Base-by-base conservation (phyloP, 2,797 vertebrate species). In the Erpetoichthys calabaricus region DNA sequence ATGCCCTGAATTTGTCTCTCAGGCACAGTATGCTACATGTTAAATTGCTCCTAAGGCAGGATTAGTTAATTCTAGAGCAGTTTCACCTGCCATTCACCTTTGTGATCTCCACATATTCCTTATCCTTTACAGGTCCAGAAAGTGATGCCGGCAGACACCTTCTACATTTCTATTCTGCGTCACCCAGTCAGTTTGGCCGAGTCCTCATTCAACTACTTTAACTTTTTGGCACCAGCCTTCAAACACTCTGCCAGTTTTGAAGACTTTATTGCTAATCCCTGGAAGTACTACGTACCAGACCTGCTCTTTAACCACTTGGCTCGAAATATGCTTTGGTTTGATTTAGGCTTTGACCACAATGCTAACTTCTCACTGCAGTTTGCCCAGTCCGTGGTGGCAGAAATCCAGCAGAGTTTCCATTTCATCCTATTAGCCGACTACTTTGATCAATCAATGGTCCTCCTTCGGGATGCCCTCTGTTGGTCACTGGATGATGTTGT, bases 81-180 rank as follows among this genome's bases (percentile, higher is more conserved):
- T n/a, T n/a, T n/a, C n/a, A n/a, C n/a, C n/a, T n/a, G n/a, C n/a
- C n/a, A n/a, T n/a, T n/a, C n/a, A n/a, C n/a, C n/a, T n/a, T n/a
- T n/a, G n/a, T n/a, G n/a, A n/a, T n/a, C n/a, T n/a, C n/a, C n/a
- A n/a, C n/a, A n/a, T n/a, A n/a, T n/a, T n/a, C n/a, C n/a, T n/a
- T n/a, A n/a, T n/a, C n/a, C n/a, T n/a, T n/a, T n/a, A n/a, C 57
- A 96, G 92, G 88, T 94, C 42, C 88, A 87, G 67, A 92, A 88
- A 63, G 88, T 96, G 60, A 91, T 96, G 90, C 87, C 87, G 44
- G 65, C 73, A 4, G 89, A 95, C 71, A 90, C 88, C 0, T 93
- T 93, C 75, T 96, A 92, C 79, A 97, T 96, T 69, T 91, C 93
- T 46, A 92, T 96, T 56, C 71, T 97, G 61, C 82, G 93, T 44